These are phyloP conservation scores for Pterophyllum scalare DNA, from an alignment of 2,113 vertebrate species.

Conservation along the genomic window DNA sequence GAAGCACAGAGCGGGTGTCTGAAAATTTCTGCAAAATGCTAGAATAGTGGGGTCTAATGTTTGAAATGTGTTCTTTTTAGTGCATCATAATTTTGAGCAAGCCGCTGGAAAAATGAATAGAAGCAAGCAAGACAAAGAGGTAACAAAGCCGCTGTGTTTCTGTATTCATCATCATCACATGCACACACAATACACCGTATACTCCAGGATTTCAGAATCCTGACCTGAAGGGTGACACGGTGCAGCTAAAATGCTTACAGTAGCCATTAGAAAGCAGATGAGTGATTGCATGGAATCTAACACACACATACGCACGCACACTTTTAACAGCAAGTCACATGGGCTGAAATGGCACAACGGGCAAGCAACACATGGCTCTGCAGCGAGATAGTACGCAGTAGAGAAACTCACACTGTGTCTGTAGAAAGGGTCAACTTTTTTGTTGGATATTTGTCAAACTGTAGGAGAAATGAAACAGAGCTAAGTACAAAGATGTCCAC, in stretches of 20 bases:
- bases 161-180: conserved; percentile 14
- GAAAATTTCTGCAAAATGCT: neutral
- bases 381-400: conserved; percentile 25
- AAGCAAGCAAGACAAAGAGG: neutral
- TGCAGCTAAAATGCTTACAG: conserved; percentile 24
- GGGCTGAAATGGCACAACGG: conserved; percentile 16
- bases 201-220: conserved; percentile 11
- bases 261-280: conserved; percentile 37
- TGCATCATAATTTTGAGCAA: neutral
- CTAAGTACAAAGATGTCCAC: conserved; percentile 74
- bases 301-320: conserved; percentile 9
- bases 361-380: conserved; percentile 18
- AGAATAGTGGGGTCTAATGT: neutral
- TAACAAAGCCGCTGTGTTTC: neutral
- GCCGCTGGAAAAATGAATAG: neutral
- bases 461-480: conserved; percentile 88
- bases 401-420: conserved; percentile 97
- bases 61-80: neutral
- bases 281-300: conserved; percentile 12
- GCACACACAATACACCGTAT: conserved; percentile 27
- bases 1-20: neutral
- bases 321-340: neutral
- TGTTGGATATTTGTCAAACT: conserved; percentile 99
- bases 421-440: conserved; percentile 99
- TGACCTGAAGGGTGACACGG: conserved; percentile 27